phyloP scores from a whole-genome alignment of 92 coral and sea anemone species.

The Virgularia gustaviana region DNA sequence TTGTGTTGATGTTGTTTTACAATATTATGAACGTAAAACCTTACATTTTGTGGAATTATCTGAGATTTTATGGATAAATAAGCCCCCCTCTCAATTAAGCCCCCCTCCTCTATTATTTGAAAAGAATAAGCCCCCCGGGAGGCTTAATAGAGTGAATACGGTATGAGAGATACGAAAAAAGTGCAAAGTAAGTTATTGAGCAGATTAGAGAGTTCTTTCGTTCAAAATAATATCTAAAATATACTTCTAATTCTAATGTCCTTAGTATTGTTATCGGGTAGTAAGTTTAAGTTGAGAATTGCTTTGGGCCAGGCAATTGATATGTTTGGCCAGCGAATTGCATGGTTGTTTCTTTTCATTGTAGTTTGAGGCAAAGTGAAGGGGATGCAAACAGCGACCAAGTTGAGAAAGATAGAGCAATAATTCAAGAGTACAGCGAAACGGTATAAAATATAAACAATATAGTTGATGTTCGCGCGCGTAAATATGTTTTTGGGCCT shows the following conservation, averaged over 20 bases:
- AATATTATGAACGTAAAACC: too few species aligned
- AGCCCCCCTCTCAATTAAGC: too few species aligned
- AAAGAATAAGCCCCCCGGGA: too few species aligned
- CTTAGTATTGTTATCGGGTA: too few species aligned
- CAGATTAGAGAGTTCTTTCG: too few species aligned
- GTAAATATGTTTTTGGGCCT: neutral
- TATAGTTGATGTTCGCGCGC: neutral
- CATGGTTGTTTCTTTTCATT: neutral
- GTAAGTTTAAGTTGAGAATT: neutral
- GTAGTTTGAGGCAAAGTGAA: neutral
- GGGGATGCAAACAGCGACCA: conserved; percentile 66
- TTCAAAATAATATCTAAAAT: too few species aligned
- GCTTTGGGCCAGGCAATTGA: neutral
- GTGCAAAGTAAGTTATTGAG: too few species aligned
- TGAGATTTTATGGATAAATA: too few species aligned
- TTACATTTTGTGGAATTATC: neutral
- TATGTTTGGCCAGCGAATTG: neutral
- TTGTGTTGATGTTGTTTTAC: too few species aligned
- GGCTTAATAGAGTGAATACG: too few species aligned
- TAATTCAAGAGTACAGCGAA: conserved; percentile 78
- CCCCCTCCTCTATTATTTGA: neutral
- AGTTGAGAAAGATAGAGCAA: conserved; percentile 67
- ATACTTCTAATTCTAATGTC: too few species aligned
- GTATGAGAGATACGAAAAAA: too few species aligned
- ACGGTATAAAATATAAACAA: conserved; percentile 48